A percentile compares a stretch with the other conserved stretches of the same genome.
phyloP scores from a whole-genome alignment of 2,888 invertebrate genomes.

The Beris morrisii region DNA sequence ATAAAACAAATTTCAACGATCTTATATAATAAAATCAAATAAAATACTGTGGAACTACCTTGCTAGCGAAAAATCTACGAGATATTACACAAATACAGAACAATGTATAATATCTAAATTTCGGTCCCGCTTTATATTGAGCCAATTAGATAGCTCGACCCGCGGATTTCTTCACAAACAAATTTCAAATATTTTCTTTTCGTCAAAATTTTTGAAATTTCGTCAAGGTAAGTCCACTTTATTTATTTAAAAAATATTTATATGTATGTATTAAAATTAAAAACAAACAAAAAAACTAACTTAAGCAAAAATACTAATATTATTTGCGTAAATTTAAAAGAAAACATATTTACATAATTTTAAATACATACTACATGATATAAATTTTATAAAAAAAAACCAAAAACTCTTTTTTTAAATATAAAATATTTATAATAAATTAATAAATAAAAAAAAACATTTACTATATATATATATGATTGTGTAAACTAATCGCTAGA shows the following conservation, averaged over 20 bases:
- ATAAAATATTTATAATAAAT: constrained; percentile 30
- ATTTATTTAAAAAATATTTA: too few species aligned
- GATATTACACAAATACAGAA: too few species aligned
- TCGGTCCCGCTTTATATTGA: constrained; percentile 27
- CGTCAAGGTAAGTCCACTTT: constrained; percentile 13
- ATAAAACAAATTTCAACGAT: too few species aligned
- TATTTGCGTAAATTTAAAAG: too few species aligned
- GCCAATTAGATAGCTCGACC: constrained; percentile 29
- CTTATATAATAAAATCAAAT: too few species aligned
- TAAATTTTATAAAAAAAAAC: constrained; percentile 21
- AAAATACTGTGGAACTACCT: too few species aligned
- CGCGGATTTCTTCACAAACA: constrained; percentile 2
- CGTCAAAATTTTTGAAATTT: constrained; percentile 10
- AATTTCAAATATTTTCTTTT: constrained; percentile 17
- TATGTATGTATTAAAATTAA: too few species aligned
- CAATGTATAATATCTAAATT: neutral
- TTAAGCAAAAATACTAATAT: too few species aligned
- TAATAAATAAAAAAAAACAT: constrained; percentile 33
- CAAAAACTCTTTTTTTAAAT: constrained; percentile 31
- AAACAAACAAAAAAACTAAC: too few species aligned
- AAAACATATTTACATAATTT: neutral
- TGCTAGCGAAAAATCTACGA: too few species aligned
- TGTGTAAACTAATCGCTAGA: constrained; percentile 40
- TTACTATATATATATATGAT: constrained; percentile 37
- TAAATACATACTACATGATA: constrained; percentile 21